A percentile compares a stretch with the other conserved stretches of the same genome.
phyloP scores from a whole-genome alignment of 2,888 invertebrate species.

The Mythimna vitellina region DNA sequence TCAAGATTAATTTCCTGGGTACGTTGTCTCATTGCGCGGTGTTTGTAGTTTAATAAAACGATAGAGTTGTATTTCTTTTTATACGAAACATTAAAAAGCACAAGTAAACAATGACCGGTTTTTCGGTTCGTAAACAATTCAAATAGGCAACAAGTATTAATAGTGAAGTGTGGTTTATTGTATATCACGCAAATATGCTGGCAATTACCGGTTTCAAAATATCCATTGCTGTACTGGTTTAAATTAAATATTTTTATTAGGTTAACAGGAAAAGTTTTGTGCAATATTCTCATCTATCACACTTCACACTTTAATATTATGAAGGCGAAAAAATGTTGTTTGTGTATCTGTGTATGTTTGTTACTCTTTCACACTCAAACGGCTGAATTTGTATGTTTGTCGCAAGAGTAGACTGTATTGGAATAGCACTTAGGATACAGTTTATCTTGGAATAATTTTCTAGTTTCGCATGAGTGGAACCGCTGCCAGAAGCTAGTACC shows the following conservation, averaged over 20 bases:
- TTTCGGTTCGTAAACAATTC: constrained; percentile 25
- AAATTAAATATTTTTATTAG: constrained; percentile 1
- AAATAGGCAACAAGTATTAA: constrained; percentile 44
- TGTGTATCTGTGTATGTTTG: too few species aligned
- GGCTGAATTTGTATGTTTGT: too few species aligned
- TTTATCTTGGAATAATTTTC: too few species aligned
- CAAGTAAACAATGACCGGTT: constrained; percentile 11
- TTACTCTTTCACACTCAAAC: too few species aligned
- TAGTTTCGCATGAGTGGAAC: too few species aligned
- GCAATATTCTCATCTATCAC: constrained; percentile 6
- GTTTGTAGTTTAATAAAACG: background rate
- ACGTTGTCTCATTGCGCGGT: background rate
- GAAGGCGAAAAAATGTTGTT: too few species aligned
- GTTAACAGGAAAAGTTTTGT: constrained; percentile 15
- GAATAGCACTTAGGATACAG: too few species aligned
- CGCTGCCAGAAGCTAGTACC: background rate
- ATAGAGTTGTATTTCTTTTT: constrained; percentile 15
- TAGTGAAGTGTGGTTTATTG: constrained; percentile 21
- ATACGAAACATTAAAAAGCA: background rate
- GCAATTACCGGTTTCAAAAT: constrained; percentile 22
- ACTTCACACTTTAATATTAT: too few species aligned
- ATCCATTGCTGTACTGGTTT: background rate
- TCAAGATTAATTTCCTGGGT: background rate
- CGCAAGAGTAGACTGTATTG: too few species aligned
- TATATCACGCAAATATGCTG: constrained; percentile 19